Percentiles rank a stretch among this genome's conserved stretches.
Conservation (phyloP, 1,140 invertebrate genomes). For the Ceratosolen fusciceps region DNA sequence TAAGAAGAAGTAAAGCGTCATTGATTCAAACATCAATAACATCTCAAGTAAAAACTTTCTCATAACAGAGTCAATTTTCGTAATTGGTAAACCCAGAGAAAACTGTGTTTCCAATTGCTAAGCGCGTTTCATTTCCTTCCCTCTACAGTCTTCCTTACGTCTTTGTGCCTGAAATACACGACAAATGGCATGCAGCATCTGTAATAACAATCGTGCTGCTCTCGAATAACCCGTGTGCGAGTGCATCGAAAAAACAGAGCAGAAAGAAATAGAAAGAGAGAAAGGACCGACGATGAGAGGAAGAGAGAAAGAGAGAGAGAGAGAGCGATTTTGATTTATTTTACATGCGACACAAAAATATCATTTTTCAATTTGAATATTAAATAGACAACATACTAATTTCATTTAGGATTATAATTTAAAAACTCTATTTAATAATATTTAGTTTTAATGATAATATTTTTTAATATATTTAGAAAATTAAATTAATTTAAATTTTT, state of each 20-base stretch:
- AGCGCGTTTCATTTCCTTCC: neutral
- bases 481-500: too few species aligned
- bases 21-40: too few species aligned
- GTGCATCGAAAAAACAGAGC: neutral
- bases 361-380: too few species aligned
- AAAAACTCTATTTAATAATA: too few species aligned
- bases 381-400: too few species aligned
- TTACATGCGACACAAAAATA: too few species aligned
- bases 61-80: too few species aligned
- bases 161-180: constrained; percentile 67
- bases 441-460: too few species aligned
- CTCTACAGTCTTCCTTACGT: constrained; percentile 48
- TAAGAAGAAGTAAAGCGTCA: too few species aligned
- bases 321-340: neutral
- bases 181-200: constrained; percentile 62
- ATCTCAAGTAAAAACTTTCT: too few species aligned
- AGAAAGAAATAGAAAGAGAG: neutral
- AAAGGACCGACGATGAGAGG: neutral
- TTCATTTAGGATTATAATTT: too few species aligned
- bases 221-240: neutral
- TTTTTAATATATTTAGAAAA: too few species aligned
- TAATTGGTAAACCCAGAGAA: neutral
- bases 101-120: constrained; percentile 40
- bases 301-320: neutral
- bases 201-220: constrained; percentile 62